Base-by-base conservation (phyloP, 2,113 vertebrate species). In the Zapornia atra region DNA sequence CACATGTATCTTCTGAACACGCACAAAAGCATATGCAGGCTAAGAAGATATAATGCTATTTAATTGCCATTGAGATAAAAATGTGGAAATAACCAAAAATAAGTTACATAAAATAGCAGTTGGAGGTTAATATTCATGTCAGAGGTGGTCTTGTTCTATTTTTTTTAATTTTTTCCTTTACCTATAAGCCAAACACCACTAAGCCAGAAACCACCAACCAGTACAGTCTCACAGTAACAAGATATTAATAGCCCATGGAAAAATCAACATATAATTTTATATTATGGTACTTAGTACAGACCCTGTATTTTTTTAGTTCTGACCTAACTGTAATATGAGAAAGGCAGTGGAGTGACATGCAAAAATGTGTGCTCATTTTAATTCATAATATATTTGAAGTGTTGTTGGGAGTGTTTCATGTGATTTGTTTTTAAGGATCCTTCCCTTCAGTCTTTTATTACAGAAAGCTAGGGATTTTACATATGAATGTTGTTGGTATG, bases 161-260 rank as follows among this genome's bases (percentile, higher is more conserved):
- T 98, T 97, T 96, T 87, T 82, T 84, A 91, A 78, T 96, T 96
- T 90, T 96, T 93, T 75, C 97, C 92, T 97, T 98, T 97, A 95
- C 82, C 94, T 98, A 94, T 70, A 97, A 97, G 97, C 96, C 98
- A 98, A 98, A 79, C 83, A 93, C 64, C 72, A 97, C 92, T 93
- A 96, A 98, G 97, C 96, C 98, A 97, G 96, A 85, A 96, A 95
- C 92, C 86, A 97, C 97, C 95, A 92, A 90, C 78, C 65, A 85
- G 90, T 93, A 92, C 86, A 95, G 96, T 96, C 97, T 97, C 91
- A 93, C 96, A 98, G 96, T 97, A 98, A 96, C 33, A 98, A 97
- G 94, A 96, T 96, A 97, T 97, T 98, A 98, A 98, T 98, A 98
- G 97, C 95, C 97, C 97, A 97, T 98, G 98, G 98, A 98, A 98